Conservation (phyloP, 2,113 vertebrate species). For the Ceratotherium simum region DNA sequence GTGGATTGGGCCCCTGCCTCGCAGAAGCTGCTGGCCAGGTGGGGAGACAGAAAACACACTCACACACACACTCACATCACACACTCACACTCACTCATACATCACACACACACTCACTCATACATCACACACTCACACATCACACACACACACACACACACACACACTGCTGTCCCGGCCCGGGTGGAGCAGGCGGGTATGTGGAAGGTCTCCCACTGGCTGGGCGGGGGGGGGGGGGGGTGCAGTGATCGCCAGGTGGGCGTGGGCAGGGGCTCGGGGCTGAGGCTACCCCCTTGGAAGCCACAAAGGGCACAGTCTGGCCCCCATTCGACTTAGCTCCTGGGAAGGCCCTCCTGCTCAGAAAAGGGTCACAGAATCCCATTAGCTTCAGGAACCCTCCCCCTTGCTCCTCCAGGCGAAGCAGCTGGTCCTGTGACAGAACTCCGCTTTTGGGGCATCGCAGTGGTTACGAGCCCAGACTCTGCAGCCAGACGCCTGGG, state of each 20-base stretch:
- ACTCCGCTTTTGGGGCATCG: accelerated
- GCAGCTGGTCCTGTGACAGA: not conserved
- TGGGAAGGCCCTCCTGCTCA: not conserved
- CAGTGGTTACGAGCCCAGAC: not conserved
- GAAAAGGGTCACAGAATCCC: too few relatives aligned
- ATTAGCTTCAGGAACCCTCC: too few relatives aligned
- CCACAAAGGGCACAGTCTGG: not conserved
- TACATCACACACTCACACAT: not conserved
- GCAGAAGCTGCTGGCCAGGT: not conserved
- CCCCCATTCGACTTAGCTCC: not conserved
- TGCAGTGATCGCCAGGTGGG: accelerated
- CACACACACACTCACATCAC: accelerated
- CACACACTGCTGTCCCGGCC: not conserved
- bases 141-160: not conserved
- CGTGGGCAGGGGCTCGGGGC: not conserved
- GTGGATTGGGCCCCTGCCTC: accelerated
- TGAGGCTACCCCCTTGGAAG: not conserved
- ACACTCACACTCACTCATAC: too few relatives aligned
- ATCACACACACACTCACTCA: too few relatives aligned
- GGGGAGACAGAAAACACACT: not conserved
- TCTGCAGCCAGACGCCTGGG: not conserved
- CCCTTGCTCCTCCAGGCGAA: not conserved
- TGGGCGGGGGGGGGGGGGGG: too few relatives aligned
- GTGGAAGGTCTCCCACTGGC: not conserved
- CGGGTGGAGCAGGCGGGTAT: not conserved